Percentiles rank a stretch among this genome's conserved stretches.
These are phyloP conservation scores for Calcarius lapponicus DNA, from an alignment of 2,797 vertebrate genomes.

Conservation along the genomic window DNA sequence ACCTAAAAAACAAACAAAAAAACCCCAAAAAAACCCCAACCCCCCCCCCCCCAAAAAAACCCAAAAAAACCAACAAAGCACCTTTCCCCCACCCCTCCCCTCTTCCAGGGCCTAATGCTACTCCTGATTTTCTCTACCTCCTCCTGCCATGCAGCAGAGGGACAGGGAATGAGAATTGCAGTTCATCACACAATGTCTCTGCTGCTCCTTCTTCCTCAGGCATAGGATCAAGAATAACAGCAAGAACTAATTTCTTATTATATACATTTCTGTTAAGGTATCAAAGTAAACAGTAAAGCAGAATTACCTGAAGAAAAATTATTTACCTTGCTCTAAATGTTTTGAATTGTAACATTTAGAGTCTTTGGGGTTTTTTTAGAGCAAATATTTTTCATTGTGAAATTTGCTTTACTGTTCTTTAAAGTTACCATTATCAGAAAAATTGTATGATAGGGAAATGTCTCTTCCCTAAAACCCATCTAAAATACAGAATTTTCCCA, in stretches of 20 bases:
- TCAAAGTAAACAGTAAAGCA: background rate
- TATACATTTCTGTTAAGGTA: background rate
- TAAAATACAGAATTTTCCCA: background rate
- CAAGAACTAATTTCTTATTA: background rate
- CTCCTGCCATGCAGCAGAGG: fast-evolving
- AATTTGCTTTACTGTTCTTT: background rate
- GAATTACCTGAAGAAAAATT: background rate
- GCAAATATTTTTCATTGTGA: background rate
- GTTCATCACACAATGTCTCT: background rate
- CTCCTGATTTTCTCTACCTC: background rate
- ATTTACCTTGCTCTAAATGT: background rate
- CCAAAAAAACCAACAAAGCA: background rate
- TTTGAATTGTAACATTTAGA: background rate
- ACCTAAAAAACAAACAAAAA: background rate
- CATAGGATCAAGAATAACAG: background rate
- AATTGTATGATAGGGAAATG: background rate
- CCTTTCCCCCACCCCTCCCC: fast-evolving
- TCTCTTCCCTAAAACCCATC: background rate
- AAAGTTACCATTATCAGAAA: background rate
- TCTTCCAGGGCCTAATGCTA: background rate
- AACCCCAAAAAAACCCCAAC: no score
- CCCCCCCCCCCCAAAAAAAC: no score
- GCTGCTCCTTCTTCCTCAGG: background rate
- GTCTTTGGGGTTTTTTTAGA: background rate
- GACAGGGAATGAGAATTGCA: background rate